Conservation (phyloP, 2,888 invertebrate genomes). For the Cataglyphis livida region DNA sequence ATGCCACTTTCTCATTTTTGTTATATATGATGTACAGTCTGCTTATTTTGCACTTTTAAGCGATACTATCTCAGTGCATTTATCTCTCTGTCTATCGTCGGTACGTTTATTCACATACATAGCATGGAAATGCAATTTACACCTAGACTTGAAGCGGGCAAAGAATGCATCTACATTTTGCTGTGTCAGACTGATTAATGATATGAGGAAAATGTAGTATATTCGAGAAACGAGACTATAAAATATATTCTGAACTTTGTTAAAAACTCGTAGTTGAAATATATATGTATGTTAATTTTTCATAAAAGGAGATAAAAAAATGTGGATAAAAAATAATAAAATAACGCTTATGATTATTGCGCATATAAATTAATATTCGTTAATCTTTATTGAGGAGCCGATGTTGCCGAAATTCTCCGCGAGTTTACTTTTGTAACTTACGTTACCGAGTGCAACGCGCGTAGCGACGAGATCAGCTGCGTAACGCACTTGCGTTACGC, state of each 20-base stretch:
- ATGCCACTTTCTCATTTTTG: not conserved
- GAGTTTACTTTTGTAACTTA: not conserved
- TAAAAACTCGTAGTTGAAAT: not conserved
- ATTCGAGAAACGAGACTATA: conserved; percentile 5
- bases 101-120: not conserved
- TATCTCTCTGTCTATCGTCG: not conserved
- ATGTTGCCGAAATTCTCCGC: conserved; percentile 13
- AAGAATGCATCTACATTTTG: conserved; percentile 19
- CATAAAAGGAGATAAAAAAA: not conserved
- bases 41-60: conserved; percentile 16
- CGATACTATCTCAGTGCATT: not conserved
- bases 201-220: conserved; percentile 12
- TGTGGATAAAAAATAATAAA: not conserved
- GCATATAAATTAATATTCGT: not conserved
- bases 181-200: conserved; percentile 46
- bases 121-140: conserved; percentile 10
- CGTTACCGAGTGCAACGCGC: conserved; percentile 11
- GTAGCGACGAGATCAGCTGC: not conserved
- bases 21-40: not conserved
- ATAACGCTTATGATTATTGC: not conserved
- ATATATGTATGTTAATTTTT: not conserved
- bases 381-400: not conserved
- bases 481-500: conserved; percentile 30
- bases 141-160: conserved; percentile 23
- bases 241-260: not conserved